Base-by-base conservation (phyloP, 1,140 invertebrate species). In the Lepidurus packardi region DNA sequence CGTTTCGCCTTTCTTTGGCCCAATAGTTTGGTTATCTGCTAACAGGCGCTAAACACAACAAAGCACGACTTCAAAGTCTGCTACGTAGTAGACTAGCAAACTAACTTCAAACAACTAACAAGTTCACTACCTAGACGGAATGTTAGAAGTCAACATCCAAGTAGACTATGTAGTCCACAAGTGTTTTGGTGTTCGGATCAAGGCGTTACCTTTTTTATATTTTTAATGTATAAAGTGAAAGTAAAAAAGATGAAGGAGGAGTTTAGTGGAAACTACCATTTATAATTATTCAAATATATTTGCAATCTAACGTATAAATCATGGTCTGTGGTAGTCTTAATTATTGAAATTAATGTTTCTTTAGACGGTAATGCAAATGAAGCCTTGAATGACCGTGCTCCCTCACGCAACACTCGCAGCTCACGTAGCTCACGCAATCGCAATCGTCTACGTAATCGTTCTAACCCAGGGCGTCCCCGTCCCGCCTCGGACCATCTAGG, bases 391-490 rank as follows among this genome's bases (percentile, higher is more conserved):
- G 53, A 65, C 21, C 53, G 53, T 16, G 53, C 53, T 1, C 53
- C 53, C 16, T 65, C 53, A 65, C 16, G 53, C 1, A 16, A 16
- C 13, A 65, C 43, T n/a, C 75, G 75, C 9, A 77, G 75, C 42
- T 77, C 75, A 43, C 53, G 53, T 7, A 45, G 75, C 75, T 77
- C 78, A 47, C 73, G 78, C 73, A 25, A 44, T 24, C 65, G 78
- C n/a, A 43, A 74, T 21, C 78, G 78, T 75, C 78, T 75, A n/a
- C 73, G 78, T 8, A 75, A 73, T 10, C 73, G 78, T 43, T 73
- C 73, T 7, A 74, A 73, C 24, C 43, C 34, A 41, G 78, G 42
- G 7, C 73, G 65, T 73, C 41, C 44, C 5, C 78, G 78, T 16
- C 75, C 78, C 7, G 25, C 73, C n/a, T 78, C 78, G 24, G 73